Evolutionary conservation across 2,888 invertebrate genomes (phyloP), one percentile per base, ranked within the genome.

Genomic region (Agelastica alni): DNA sequence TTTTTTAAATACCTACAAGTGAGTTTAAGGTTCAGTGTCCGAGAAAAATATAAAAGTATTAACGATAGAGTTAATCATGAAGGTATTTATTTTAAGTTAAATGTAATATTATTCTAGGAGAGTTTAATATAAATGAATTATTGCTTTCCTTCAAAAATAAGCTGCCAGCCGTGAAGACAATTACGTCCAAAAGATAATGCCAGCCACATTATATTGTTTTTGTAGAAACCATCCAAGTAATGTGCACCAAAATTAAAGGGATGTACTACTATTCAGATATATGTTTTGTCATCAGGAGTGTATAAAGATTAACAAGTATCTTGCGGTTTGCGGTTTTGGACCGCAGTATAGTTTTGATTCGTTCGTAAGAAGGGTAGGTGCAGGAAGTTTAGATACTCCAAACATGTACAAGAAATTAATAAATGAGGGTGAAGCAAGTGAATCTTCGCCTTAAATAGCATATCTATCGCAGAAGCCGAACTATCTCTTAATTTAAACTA

Each of bases 251-350:
- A 66, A 68, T 68, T 64, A 63, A 64, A 62, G 60, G 62, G 42
- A 57, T 57, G 48, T 65, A 28, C 39, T 65, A 28, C 39, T 48
- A 63, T 66, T 66, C 62, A 66, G 64, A 63, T 63, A 63, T 64
- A 66, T 67, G 68, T 69, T 69, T 67, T 69, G 67, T 58, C 54
- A 54, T 51, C 54, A 52, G 59, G 58, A 57, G 55, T 53, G 64
- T 58, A 62, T 59, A 57, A 57, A 62, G 62, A 67, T 68, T 64
- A 65, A 68, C 68, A 68, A 67, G 64, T 67, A 65, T 64, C 62
- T 62, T 58, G 51, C 53, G 53, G 45, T 47, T 62, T 58, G 51
- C 53, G 53, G 45, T 47, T 51, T 30, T 46, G 17, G 22, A 17
- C 39, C 26, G 17, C 17, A 30, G 31, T 39, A 18, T 39, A 28